These are phyloP conservation scores for Drosophila glabriapex DNA, from an alignment of 2,888 invertebrate genomes.

Conservation along the genomic window DNA sequence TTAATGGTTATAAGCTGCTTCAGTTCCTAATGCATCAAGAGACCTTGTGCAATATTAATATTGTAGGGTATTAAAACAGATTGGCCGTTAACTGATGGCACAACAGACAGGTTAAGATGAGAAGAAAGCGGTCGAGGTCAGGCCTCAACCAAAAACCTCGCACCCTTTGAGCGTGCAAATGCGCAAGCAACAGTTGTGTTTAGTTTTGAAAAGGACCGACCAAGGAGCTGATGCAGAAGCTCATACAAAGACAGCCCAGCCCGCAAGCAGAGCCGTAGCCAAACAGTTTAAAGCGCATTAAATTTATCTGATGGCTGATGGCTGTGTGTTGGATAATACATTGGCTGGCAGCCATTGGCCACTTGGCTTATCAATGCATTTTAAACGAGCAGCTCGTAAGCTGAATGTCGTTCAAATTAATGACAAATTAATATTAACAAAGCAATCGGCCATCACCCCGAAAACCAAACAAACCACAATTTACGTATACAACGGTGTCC, in stretches of 20 bases:
- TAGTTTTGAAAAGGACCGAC: slow-evolving; percentile 66
- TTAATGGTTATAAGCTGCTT: not conserved
- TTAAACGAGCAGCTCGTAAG: slow-evolving; percentile 76
- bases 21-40: not conserved
- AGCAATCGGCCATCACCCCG: slow-evolving; percentile 63
- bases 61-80: slow-evolving; percentile 43
- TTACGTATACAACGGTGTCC: slow-evolving; percentile 29
- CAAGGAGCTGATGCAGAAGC: slow-evolving; percentile 38
- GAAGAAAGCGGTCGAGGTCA: slow-evolving; percentile 31
- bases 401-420: slow-evolving; percentile 65
- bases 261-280: slow-evolving; percentile 50
- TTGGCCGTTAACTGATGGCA: slow-evolving; percentile 49
- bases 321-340: slow-evolving; percentile 31
- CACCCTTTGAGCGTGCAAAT: slow-evolving; percentile 66
- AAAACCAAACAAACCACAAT: slow-evolving; percentile 50
- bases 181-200: slow-evolving; percentile 73
- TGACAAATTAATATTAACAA: slow-evolving; percentile 81
- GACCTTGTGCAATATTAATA: not conserved
- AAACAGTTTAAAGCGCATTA: slow-evolving; percentile 80
- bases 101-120: slow-evolving; percentile 30
- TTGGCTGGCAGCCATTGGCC: slow-evolving; percentile 40
- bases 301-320: slow-evolving; percentile 70
- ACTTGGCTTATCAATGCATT: slow-evolving; percentile 80
- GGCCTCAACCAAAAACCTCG: slow-evolving; percentile 54
- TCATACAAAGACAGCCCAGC: slow-evolving; percentile 33